Conservation (phyloP, 2,113 vertebrate species). For the Cheilinus undulatus region DNA sequence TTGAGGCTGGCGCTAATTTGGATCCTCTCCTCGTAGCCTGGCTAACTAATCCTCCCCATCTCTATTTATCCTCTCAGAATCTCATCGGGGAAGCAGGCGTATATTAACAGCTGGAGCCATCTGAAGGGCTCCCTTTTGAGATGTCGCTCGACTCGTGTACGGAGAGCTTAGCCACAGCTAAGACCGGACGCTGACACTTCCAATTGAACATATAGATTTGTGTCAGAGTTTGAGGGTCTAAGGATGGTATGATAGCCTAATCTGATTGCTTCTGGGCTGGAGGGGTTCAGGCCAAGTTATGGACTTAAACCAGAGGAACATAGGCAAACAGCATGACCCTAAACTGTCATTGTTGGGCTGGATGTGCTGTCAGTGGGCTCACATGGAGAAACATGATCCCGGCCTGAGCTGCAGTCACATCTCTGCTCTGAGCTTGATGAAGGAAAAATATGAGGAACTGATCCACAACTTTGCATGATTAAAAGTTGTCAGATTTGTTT, state of each 20-base stretch:
- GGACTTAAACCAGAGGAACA: constrained; percentile 54
- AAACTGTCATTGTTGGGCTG: constrained; percentile 73
- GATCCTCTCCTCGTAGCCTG: constrained; percentile 74
- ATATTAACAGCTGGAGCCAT: constrained; percentile 75
- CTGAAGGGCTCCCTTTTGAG: constrained; percentile 76
- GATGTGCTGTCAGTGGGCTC: constrained; percentile 60
- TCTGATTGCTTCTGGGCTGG: constrained; percentile 73
- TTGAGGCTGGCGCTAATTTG: constrained; percentile 78
- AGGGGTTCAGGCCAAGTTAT: constrained; percentile 54
- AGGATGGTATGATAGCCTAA: constrained; percentile 70
- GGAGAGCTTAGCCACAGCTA: constrained; percentile 64
- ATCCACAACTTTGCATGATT: not conserved
- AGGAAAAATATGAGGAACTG: constrained; percentile 39
- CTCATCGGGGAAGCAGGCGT: constrained; percentile 75
- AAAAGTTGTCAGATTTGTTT: not conserved
- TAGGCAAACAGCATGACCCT: constrained; percentile 67
- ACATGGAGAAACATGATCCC: constrained; percentile 35
- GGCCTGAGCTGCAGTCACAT: constrained; percentile 32
- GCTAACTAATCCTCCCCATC: constrained; percentile 81
- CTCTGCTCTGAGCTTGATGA: not conserved
- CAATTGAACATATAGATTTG: constrained; percentile 80
- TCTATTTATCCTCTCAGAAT: constrained; percentile 81
- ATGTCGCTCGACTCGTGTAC: constrained; percentile 52
- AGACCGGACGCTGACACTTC: constrained; percentile 69
- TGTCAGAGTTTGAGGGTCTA: constrained; percentile 54